These are phyloP conservation scores for Meteorus colon DNA, from an alignment of 2,888 invertebrate species.

Conservation along the genomic window DNA sequence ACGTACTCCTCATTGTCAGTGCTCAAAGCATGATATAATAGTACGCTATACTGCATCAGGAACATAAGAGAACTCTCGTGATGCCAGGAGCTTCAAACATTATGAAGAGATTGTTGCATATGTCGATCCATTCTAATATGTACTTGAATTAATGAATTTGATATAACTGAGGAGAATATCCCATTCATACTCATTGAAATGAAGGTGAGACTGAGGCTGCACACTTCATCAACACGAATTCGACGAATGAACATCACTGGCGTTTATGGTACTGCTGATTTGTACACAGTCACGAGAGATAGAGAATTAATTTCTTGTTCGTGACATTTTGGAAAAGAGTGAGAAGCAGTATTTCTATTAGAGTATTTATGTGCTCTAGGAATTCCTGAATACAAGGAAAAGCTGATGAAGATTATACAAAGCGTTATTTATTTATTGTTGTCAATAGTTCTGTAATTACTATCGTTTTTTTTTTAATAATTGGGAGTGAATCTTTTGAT, in stretches of 20 bases:
- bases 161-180: constrained; percentile 14
- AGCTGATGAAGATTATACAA: no score
- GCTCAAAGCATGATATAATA: not conserved
- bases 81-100: not conserved
- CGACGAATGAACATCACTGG: not conserved
- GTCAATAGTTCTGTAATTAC: no score
- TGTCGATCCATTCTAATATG: constrained; percentile 26
- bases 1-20: not conserved
- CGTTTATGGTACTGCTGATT: not conserved
- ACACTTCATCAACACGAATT: not conserved
- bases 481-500: no score
- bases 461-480: no score
- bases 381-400: no score
- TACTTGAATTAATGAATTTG: constrained; percentile 44
- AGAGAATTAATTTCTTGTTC: no score
- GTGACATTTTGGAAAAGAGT: no score
- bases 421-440: no score
- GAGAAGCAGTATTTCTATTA: no score
- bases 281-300: no score
- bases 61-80: not conserved
- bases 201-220: not conserved
- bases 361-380: no score
- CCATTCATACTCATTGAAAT: not conserved
- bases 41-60: not conserved
- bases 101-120: constrained; percentile 25